Evolutionary conservation across 2,797 vertebrate genomes (phyloP).

Genomic region (Sebastolobus altivelis): DNA sequence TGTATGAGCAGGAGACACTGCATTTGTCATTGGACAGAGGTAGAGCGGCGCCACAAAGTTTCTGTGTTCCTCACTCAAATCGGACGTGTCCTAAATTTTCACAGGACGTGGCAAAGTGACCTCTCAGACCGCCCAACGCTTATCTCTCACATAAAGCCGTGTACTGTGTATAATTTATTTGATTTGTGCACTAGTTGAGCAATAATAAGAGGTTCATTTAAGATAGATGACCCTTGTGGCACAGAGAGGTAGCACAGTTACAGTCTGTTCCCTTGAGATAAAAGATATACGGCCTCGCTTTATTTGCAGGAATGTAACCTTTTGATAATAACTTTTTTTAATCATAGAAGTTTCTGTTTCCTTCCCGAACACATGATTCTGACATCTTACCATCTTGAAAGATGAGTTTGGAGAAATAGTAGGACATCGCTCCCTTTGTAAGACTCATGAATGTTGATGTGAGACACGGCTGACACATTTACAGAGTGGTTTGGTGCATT

Average conservation of each 20-base stretch:
- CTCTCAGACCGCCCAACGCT: not conserved
- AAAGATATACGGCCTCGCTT: conserved; percentile 22
- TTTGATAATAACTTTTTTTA: conserved; percentile 17
- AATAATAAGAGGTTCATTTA: conserved; percentile 56
- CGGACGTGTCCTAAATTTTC: conserved; percentile 22
- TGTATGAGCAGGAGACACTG: conserved; percentile 26
- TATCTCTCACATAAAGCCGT: not conserved
- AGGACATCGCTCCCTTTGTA: not conserved
- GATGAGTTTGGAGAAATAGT: not conserved
- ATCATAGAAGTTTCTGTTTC: not conserved
- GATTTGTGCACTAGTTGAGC: conserved; percentile 30
- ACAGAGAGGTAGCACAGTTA: conserved; percentile 30
- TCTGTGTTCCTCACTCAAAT: conserved; percentile 27
- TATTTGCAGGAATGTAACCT: conserved; percentile 29
- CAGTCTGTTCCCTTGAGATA: conserved; percentile 28
- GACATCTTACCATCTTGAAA: not conserved
- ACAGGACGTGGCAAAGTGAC: conserved; percentile 44
- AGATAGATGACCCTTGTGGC: conserved; percentile 59
- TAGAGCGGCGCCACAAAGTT: conserved; percentile 47
- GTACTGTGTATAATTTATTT: conserved; percentile 38
- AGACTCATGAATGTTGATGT: conserved; percentile 27
- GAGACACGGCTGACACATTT: conserved; percentile 37
- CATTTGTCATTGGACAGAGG: conserved; percentile 62
- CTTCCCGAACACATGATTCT: not conserved
- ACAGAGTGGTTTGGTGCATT: conserved; percentile 70